These are phyloP conservation scores for Cepphus grylle DNA, from an alignment of 2,113 vertebrate genomes.

Conservation along the genomic window DNA sequence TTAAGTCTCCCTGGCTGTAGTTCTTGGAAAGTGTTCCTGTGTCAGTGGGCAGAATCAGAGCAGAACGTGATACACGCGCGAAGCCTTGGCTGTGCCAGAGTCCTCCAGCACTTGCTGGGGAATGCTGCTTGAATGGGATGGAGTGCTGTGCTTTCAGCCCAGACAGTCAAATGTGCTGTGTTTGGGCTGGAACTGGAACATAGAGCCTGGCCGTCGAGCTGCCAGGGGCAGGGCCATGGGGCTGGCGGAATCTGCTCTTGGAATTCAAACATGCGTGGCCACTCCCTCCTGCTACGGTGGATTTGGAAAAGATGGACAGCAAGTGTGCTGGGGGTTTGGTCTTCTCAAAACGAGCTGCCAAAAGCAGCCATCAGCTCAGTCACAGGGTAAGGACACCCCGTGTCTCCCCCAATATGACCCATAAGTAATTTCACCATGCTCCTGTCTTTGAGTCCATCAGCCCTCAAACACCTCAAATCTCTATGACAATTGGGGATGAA, in stretches of 20 bases:
- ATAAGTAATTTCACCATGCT: rapidly evolving
- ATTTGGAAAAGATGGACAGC: background rate
- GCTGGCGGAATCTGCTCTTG: background rate
- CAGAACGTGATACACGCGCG: conserved; percentile 9
- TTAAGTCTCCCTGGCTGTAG: background rate
- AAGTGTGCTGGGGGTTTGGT: background rate
- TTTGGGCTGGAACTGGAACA: background rate
- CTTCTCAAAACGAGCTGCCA: background rate
- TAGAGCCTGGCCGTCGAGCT: background rate
- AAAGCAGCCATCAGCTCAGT: background rate
- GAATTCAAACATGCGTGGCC: background rate
- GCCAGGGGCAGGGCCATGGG: background rate
- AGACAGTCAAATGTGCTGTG: background rate
- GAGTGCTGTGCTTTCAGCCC: background rate
- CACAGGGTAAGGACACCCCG: rapidly evolving
- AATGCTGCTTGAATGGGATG: background rate
- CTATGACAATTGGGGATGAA: rapidly evolving
- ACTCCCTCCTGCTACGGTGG: rapidly evolving
- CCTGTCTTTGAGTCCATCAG: background rate
- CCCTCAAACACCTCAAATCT: background rate
- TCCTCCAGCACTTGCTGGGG: background rate
- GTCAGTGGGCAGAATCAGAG: conserved; percentile 5
- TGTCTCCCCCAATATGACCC: background rate
- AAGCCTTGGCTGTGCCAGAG: background rate
- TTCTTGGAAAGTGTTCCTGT: background rate